Conservation (phyloP, 2,888 invertebrate genomes). For the Drosophila silvestris region DNA sequence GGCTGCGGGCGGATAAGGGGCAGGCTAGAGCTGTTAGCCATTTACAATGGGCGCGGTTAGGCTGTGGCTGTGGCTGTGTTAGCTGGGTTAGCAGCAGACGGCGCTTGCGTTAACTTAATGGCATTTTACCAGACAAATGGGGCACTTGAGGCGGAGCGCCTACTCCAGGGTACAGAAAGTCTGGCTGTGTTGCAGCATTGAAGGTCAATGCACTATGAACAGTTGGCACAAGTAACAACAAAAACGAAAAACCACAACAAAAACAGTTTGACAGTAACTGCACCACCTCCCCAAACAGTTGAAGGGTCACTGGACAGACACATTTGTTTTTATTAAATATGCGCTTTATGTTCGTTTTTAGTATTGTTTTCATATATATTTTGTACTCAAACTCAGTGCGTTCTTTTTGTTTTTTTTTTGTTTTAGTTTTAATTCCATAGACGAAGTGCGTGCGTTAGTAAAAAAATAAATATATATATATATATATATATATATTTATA, state of each 20-base stretch:
- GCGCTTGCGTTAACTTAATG: constrained; percentile 62
- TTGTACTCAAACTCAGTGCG: constrained; percentile 58
- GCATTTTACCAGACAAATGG: constrained; percentile 73
- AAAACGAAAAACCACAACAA: neutral
- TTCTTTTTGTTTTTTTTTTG: constrained; percentile 19
- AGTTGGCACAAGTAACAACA: neutral
- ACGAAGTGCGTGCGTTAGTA: constrained; percentile 63
- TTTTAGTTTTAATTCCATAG: constrained; percentile 11
- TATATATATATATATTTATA: neutral
- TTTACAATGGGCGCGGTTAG: constrained; percentile 46
- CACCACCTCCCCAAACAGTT: constrained; percentile 1
- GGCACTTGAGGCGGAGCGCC: constrained; percentile 42
- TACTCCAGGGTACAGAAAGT: neutral
- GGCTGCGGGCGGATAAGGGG: constrained; percentile 3
- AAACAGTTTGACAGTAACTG: constrained; percentile 2
- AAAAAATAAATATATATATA: constrained; percentile 22
- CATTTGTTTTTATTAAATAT: constrained; percentile 16
- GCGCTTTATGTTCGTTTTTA: constrained; percentile 16
- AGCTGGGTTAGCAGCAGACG: constrained; percentile 46
- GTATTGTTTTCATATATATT: constrained; percentile 14
- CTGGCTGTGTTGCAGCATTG: neutral
- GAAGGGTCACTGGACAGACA: constrained; percentile 1
- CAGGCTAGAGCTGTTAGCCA: constrained; percentile 20
- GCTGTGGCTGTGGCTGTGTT: constrained; percentile 21
- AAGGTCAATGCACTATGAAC: constrained; percentile 18